Evolutionary conservation across 2,797 vertebrate species (phyloP), one percentile per base, ranked within the genome.

Genomic region (Sebastes miniatus): DNA sequence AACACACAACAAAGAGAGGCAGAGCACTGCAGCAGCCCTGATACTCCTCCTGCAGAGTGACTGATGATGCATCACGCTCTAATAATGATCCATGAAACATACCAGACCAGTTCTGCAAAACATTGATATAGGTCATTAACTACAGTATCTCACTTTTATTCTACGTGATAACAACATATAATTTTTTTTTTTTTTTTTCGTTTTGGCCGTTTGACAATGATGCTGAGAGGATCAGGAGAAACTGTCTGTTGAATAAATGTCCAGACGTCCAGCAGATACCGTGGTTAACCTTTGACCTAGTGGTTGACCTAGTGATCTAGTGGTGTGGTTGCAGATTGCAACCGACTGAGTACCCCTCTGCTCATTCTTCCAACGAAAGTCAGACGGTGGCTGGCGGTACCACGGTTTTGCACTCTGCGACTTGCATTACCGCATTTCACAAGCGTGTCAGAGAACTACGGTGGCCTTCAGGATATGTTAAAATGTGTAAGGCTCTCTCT

Each of bases 21-120:
- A 22, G 56, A 74, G 70, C 81, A 16, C 70, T 82, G 82, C 73
- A 77, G 84, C 73, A 73, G 69, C 57, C 25, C 24, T 6, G 13
- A 6, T 22, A 0, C 65, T 76, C 43, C 1, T 52, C 77, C 77
- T 88, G 82, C 77, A 70, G 62, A 61, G 32, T 18, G 76, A 77
- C 7, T 43, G 66, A 63, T 59, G 75, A 20, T 52, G 34, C 80
- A 57, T 71, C 79, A 18, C 2, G 18, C 50, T 77, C 50, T 13
- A 36, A 79, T 56, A 47, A 70, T 36, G 25, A 39, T 71, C 76
- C 61, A 20, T 62, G 32, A 69, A 56, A 69, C 22, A 8, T 2
- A 20, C 16, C 20, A n/a, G 14, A 63, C 4, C 54, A 13, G 22
- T 11, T 59, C 69, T 24, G 56, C 13, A 20, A 6, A 58, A 39